These are phyloP conservation scores for Muntiacus muntjak DNA, from an alignment of 2,113 vertebrate genomes.

Conservation along the genomic window DNA sequence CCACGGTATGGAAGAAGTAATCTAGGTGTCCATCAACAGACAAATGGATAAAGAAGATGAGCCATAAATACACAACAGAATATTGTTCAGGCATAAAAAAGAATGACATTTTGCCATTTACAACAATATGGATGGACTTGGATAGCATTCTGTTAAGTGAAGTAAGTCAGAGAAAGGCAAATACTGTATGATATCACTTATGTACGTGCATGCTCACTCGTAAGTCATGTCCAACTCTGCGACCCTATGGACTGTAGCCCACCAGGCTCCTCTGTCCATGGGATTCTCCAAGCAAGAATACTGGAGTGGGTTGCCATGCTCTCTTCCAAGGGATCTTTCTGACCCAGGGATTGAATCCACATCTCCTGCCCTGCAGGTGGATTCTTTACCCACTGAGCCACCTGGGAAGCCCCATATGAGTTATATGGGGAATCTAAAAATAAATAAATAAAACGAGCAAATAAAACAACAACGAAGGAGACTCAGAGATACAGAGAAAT, in stretches of 20 bases:
- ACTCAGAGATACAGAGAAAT: neutral
- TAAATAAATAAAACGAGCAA: neutral
- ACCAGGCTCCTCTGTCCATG: neutral
- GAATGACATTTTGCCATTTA: neutral
- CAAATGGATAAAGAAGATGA: neutral
- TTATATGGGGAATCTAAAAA: neutral
- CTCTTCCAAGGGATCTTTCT: neutral
- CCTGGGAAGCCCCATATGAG: neutral
- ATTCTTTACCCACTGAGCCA: neutral
- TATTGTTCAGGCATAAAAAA: neutral
- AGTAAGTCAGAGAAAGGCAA: neutral
- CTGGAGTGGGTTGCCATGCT: neutral
- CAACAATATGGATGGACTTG: neutral
- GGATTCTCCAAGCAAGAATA: neutral
- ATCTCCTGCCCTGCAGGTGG: neutral
- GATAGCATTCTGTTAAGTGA: neutral
- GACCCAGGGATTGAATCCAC: neutral
- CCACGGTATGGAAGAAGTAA: neutral
- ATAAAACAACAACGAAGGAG: neutral
- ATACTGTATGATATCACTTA: neutral
- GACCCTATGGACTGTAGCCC: neutral
- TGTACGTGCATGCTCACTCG: neutral
- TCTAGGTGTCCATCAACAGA: neutral
- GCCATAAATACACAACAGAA: too few relatives aligned
- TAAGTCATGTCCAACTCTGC: neutral